Evolutionary conservation across 2,888 invertebrate genomes (phyloP), one percentile per base, ranked within the genome.

Genomic region (Euzophera pinguis): DNA sequence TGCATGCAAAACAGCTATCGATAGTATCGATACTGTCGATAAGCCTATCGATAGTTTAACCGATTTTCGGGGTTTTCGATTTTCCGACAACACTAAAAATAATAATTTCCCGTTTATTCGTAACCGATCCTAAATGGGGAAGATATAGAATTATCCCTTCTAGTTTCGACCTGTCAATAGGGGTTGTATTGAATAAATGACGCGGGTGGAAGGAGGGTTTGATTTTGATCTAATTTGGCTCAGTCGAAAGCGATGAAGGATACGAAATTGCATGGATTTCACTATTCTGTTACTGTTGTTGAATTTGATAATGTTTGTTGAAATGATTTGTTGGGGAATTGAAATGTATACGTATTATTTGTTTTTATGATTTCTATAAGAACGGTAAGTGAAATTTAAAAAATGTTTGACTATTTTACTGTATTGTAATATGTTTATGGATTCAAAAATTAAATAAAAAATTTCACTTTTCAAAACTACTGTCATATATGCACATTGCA

Each of bases 91-190:
- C n/a, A n/a, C n/a, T n/a, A n/a, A n/a, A n/a, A n/a, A n/a, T n/a
- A n/a, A 54, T 57, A 58, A 57, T 55, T 55, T 54, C 47, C 52
- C 53, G 57, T 56, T 56, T 60, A 60, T 59, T 52, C 56, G 55
- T 50, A 55, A 59, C 55, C 56, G 57, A 60, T 53, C 61, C 61
- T 56, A 56, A 62, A 64, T 58, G 58, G 59, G 55, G 45, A 29
- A 52, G 58, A 59, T 60, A 65, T 61, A 61, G 55, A 60, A 63
- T 66, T 63, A 63, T 59, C 60, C 60, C 60, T 47, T 52, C 48
- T 55, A 57, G 54, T 61, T 61, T 55, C 56, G 52, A 63, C 55
- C 55, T 62, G 61, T 53, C 63, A 61, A 61, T 60, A 54, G 56
- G 55, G 47, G 51, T 53, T 57, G 51, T 62, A 60, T 57, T 58